These are phyloP conservation scores for Archegozetes longisetosus DNA, from an alignment of 1,140 invertebrate genomes.

Conservation along the genomic window DNA sequence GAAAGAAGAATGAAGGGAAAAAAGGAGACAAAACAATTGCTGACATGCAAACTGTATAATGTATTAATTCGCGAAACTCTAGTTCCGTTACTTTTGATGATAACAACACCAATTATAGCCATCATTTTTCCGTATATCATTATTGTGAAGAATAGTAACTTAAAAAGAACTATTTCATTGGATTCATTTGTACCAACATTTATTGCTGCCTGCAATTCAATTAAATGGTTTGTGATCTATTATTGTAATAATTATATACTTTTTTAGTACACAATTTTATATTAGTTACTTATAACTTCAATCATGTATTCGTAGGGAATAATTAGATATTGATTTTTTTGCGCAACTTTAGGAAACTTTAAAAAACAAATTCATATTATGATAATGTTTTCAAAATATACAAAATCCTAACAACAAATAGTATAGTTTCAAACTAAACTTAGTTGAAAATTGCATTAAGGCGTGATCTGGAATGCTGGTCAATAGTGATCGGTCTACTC, in stretches of 20 bases:
- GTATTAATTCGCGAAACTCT: constrained; percentile 10
- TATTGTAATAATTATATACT: neutral
- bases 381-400: too few relatives aligned
- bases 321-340: too few relatives aligned
- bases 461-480: constrained; percentile 4
- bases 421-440: too few relatives aligned
- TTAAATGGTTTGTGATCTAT: constrained; percentile 2
- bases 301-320: too few relatives aligned
- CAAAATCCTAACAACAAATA: too few relatives aligned
- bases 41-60: neutral
- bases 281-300: too few relatives aligned
- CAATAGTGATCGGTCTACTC: neutral
- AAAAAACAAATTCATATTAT: too few relatives aligned
- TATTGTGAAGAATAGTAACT: constrained; percentile 3
- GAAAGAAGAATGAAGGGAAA: too few relatives aligned
- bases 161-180: neutral
- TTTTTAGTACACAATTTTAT: too few relatives aligned
- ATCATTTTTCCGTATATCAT: constrained; percentile 13
- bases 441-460: too few relatives aligned
- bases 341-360: too few relatives aligned
- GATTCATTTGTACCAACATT: neutral
- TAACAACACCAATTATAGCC: constrained; percentile 3
- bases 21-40: neutral
- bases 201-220: neutral
- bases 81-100: constrained; percentile 1